Percentiles rank a stretch among this genome's conserved stretches.
Evolutionary conservation across 2,797 vertebrate genomes (phyloP).

Genomic region (Neomorphus geoffroyi): DNA sequence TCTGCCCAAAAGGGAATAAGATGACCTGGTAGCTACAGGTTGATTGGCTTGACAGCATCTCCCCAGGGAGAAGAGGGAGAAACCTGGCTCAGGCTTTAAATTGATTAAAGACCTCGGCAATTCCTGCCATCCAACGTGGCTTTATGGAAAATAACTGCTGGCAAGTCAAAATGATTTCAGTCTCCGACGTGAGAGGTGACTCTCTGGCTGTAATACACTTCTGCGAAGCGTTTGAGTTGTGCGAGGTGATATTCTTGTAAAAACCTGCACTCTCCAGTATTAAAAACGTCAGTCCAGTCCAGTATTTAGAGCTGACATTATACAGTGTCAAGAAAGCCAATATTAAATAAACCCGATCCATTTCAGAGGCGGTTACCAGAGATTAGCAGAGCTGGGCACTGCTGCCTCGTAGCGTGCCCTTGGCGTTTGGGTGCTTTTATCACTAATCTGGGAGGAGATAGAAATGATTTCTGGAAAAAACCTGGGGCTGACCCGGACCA

Average conservation of each 20-base stretch:
- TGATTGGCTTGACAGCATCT: slow-evolving; percentile 21
- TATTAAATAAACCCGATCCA: slow-evolving; percentile 30
- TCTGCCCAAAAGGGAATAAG: slow-evolving; percentile 13
- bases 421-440: background rate
- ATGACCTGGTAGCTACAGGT: slow-evolving; percentile 60
- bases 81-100: background rate
- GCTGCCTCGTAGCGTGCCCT: background rate
- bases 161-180: background rate
- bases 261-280: slow-evolving; percentile 17
- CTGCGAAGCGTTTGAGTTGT: background rate
- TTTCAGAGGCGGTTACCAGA: slow-evolving; percentile 42
- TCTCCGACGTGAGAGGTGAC: background rate
- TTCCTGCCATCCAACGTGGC: slow-evolving; percentile 18
- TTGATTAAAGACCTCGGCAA: slow-evolving; percentile 50
- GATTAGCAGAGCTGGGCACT: slow-evolving; percentile 35
- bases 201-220: background rate
- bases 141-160: slow-evolving; percentile 45
- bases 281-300: slow-evolving; percentile 32
- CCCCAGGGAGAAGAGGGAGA: slow-evolving; percentile 4
- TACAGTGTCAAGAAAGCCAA: background rate
- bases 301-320: slow-evolving; percentile 44
- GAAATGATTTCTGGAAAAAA: slow-evolving; percentile 30
- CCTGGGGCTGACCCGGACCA: background rate
- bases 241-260: background rate
- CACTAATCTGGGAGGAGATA: slow-evolving; percentile 5